Evolutionary conservation across 2,113 vertebrate species (phyloP), one percentile per base, ranked within the genome.

Genomic region (Choloepus hoffmanni): DNA sequence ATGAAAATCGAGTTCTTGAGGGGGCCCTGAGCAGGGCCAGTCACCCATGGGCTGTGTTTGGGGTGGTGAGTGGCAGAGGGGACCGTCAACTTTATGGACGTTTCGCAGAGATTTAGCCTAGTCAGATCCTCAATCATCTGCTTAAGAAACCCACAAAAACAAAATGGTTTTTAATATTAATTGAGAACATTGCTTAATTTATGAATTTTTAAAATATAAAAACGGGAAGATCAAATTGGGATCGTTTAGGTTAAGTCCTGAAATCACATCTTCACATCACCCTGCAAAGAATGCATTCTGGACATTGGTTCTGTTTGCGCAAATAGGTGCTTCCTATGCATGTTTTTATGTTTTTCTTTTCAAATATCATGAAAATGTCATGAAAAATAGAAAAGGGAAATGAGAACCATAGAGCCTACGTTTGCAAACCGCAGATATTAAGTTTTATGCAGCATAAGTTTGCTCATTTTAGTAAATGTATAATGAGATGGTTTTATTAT

Each of bases 341-440:
- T 30, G 12, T n/a, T 65, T 85, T 63, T 55, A 12, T 65, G 21
- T 65, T 76, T 91, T n/a, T 70, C 67, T 82, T 74, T 76, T 55
- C 67, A 94, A 89, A 94, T 85, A 58, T 24, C 72, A 55, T 19
- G 36, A 45, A 90, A 85, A 93, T 91, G 77, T 84, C 90, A 79
- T 19, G 40, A 6, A 50, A 55, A 79, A n/a, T 40, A 45, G 16
- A 67, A 36, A 50, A 14, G 28, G 15, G 50, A 58, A 79, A 24
- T 24, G 33, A 18, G 26, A 53, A 53, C 2, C 0, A 28, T 0
- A 4, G 7, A 18, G 53, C 14, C 0, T 33, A 8, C 0, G 0
- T 63, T 70, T n/a, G 72, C 90, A 63, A 72, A 89, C 76, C 43
- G 83, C 24, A 13, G 33, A 28, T 30, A 30, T 74, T 10, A 63